Evolutionary conservation across 1,140 invertebrate genomes (phyloP), one percentile per base, ranked within the genome.

Genomic region (Telenomus remus): DNA sequence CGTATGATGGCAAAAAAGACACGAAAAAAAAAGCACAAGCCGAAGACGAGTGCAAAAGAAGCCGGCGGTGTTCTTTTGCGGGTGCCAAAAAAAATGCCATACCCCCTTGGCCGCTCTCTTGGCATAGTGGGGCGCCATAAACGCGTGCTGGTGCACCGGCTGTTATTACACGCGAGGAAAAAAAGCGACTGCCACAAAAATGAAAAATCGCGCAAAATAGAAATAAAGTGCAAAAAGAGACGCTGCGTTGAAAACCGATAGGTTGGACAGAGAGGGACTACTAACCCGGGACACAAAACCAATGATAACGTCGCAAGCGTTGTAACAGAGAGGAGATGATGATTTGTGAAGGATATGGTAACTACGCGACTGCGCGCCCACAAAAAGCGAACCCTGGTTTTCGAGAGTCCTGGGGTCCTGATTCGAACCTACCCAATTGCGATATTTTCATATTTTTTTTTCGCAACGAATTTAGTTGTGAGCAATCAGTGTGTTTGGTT

Each of bases 51-150:
- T 27, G 53, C 49, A 57, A 69, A 75, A 71, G 61, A 48, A 71
- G 61, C 57, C 56, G 53, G 46, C 51, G 13, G 43, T 11, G 43
- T 82, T 79, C 80, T 82, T 85, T 78, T 47, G 53, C 54, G 42
- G 39, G 19, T 14, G 42, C 48, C 16, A 65, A 79, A 87, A 88
- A 87, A 87, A 87, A 88, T 82, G 78, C 75, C 81, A 80, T 87
- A 86, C 87, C 85, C 87, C 86, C 87, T 88, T 88, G 86, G 86
- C 85, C 74, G 80, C 80, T 82, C 87, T 88, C 87, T 88, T 88
- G 86, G 85, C 75, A 80, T 85, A 87, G 83, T 84, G 86, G 87
- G 87, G 64, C 60, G 80, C 76, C 83, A 88, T 84, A 65, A 88
- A 81, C 65, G 80, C 63, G 81, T 66, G 85, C 74, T 86, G 86